A percentile compares a stretch with the other conserved stretches of the same genome.
These are phyloP conservation scores for Nomada lathburiana DNA, from an alignment of 2,888 invertebrate genomes.

Conservation along the genomic window DNA sequence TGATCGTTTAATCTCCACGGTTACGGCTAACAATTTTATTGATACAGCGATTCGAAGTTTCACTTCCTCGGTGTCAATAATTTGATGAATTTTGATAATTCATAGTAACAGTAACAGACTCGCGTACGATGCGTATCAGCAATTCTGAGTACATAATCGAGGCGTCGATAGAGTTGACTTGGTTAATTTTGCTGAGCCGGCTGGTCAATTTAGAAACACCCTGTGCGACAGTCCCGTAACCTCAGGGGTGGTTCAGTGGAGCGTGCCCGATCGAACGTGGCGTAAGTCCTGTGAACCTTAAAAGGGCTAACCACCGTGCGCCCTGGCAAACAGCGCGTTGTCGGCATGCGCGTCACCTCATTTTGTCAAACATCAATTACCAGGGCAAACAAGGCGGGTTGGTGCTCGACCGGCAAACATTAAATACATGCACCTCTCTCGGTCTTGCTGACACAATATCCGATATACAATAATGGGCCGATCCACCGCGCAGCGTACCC, in stretches of 20 bases:
- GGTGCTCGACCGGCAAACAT: constrained; percentile 65
- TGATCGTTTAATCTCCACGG: too few species aligned
- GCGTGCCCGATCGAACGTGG: constrained; percentile 56
- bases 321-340: constrained; percentile 64
- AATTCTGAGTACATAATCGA: too few species aligned
- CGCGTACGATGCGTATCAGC: too few species aligned
- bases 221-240: constrained; percentile 25
- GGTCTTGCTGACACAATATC: constrained; percentile 71
- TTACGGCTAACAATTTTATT: too few species aligned
- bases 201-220: background rate
- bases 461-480: constrained; percentile 57
- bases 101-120: too few species aligned
- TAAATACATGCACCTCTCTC: constrained; percentile 70
- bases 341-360: constrained; percentile 70
- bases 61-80: too few species aligned
- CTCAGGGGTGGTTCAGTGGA: constrained; percentile 30
- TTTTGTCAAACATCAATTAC: constrained; percentile 80
- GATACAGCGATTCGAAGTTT: too few species aligned
- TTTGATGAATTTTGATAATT: too few species aligned
- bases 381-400: constrained; percentile 74
- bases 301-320: constrained; percentile 64
- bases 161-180: too few species aligned
- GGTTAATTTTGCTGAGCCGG: background rate
- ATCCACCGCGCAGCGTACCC: constrained; percentile 21
- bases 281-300: constrained; percentile 54